Conservation (phyloP, 2,888 invertebrate genomes). For the Schizaphis graminum region DNA sequence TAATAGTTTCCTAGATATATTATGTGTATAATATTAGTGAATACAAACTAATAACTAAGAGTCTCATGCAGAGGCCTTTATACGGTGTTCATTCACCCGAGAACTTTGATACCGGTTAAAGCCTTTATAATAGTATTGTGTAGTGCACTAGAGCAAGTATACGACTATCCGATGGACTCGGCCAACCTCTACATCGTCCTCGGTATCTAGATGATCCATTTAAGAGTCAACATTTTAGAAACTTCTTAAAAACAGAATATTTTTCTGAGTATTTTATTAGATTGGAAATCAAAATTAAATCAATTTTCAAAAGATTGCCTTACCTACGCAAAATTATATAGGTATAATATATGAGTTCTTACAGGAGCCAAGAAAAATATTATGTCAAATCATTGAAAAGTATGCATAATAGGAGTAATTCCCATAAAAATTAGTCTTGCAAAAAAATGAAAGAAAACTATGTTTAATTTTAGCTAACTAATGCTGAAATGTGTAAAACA, state of each 20-base stretch:
- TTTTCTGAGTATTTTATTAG: neutral
- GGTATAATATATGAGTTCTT: neutral
- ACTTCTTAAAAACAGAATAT: neutral
- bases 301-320: neutral
- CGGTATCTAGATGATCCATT: neutral
- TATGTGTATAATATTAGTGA: neutral
- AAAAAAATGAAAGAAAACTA: no score
- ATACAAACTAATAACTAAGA: conserved; percentile 25
- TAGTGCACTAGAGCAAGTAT: neutral
- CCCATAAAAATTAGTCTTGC: no score
- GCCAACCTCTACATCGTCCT: neutral
- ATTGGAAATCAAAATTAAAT: neutral
- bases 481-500: no score
- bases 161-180: conserved; percentile 25
- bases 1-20: neutral
- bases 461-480: no score
- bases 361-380: no score
- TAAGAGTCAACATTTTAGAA: neutral
- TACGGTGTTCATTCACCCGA: conserved; percentile 17
- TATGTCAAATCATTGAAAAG: no score
- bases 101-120: conserved; percentile 56
- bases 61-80: neutral
- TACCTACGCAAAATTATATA: no score
- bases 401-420: no score
- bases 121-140: conserved; percentile 19